phyloP scores from a whole-genome alignment of 2,113 vertebrate species.

The Alectura lathami region DNA sequence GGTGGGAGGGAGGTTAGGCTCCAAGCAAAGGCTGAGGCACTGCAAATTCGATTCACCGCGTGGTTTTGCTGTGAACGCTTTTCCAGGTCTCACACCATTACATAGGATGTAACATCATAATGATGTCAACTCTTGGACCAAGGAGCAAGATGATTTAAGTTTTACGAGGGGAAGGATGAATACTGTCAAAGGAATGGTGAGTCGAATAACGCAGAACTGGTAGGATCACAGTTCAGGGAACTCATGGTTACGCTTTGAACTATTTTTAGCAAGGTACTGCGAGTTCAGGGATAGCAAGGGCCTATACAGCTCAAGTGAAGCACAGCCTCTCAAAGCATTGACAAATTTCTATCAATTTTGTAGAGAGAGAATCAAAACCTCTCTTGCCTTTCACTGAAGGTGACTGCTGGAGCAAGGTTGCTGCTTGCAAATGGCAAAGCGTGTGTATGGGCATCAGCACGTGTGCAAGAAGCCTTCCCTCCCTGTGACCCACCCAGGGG shows the following conservation, averaged over 20 bases:
- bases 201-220: not conserved
- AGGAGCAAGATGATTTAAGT: conserved; percentile 51
- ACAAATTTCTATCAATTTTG: not conserved
- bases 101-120: conserved; percentile 72
- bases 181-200: conserved; percentile 66
- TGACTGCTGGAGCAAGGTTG: not conserved
- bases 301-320: not conserved
- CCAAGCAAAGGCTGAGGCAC: not conserved
- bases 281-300: conserved; percentile 26
- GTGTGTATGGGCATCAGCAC: not conserved
- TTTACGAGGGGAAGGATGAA: conserved; percentile 72
- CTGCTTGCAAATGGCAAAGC: fast-evolving
- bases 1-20: not conserved
- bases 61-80: conserved; percentile 57
- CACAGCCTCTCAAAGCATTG: not conserved
- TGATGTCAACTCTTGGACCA: conserved; percentile 71
- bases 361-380: not conserved
- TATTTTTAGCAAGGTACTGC: conserved; percentile 50
- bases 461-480: not conserved
- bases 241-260: not conserved
- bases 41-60: conserved; percentile 19
- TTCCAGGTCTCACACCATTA: conserved; percentile 67
- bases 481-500: not conserved
- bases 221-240: conserved; percentile 47
- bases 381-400: not conserved